Evolutionary conservation across 1,140 invertebrate species (phyloP), one percentile per base, ranked within the genome.

Genomic region (Brachystomella parvula): DNA sequence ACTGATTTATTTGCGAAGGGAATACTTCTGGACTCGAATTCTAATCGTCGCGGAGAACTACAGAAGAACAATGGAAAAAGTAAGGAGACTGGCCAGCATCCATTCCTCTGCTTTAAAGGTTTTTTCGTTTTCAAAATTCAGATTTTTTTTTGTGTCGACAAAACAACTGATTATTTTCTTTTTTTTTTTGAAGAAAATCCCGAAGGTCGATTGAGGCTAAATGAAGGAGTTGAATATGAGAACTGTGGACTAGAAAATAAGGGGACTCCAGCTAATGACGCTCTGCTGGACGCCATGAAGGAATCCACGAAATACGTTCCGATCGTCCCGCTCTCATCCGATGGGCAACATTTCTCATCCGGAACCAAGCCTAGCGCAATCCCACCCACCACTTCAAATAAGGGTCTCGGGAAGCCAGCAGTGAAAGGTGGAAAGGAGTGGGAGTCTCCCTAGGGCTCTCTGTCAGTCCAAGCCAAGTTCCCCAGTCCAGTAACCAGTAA

Each of bases 1-100:
- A 89, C 92, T 1, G 90, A 94, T 74, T 96, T 94, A 79, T 92
- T 94, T 80, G 90, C 92, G 0, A 82, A 89, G 70, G 89, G 91
- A 1, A 82, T 95, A 1, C 95, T 96, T 76, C 88, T 62, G 32
- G 71, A 72, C n/a, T 53, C 49, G 19, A 63, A 70, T 15, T 15
- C 24, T 21, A 47, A 59, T 1, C 33, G 28, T n/a, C 31, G 26
- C 2, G 44, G 44, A 26, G 60, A 67, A 35, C 19, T 33, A 32
- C 67, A 35, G 35, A 71, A 71, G 59, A 69, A 64, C 49, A 64
- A 21, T 73, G 3, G 69, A 71, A 44, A 70, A 67, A 62, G 30
- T 70, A 44, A 31, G 65, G 44, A 21, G 56, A 17, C 65, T 49
- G 6, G 21, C 49, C 15, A 53, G 49, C 24, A 53, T 53, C 24